Percentiles rank a stretch among this genome's conserved stretches.
phyloP scores from a whole-genome alignment of 2,113 vertebrate species.

The rat (Rattus norvegicus) region DNA sequence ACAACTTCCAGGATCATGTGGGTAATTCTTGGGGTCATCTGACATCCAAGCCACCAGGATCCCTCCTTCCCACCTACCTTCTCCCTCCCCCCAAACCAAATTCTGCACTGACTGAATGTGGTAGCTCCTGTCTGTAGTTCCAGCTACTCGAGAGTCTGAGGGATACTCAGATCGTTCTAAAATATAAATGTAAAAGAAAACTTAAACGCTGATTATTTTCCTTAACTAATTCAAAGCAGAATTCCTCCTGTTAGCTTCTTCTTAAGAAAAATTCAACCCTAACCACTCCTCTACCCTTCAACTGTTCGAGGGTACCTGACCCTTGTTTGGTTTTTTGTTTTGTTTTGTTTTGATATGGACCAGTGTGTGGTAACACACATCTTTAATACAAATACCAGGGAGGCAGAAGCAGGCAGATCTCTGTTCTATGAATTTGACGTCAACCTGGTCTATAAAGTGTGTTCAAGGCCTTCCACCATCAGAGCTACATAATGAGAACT shows the following conservation, averaged over 20 bases:
- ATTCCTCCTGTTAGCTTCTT: not conserved
- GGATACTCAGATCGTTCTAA: no score
- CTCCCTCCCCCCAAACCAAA: not conserved
- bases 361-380: not conserved
- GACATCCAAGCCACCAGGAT: not conserved
- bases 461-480: not conserved
- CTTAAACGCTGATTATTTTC: not conserved
- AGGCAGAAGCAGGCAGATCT: not conserved
- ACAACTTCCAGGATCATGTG: not conserved
- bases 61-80: not conserved
- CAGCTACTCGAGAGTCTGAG: not conserved
- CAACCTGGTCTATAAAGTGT: no score
- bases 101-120: not conserved
- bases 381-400: not conserved
- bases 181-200: not conserved
- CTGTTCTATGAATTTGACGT: not conserved
- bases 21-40: not conserved
- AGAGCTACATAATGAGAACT: not conserved
- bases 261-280: not conserved
- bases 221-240: not conserved
- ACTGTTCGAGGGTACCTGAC: not conserved
- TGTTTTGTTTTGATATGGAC: not conserved
- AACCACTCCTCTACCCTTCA: not conserved
- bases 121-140: not conserved
- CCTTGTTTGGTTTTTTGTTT: not conserved